These are phyloP conservation scores for Paedocypris micromegethes DNA, from an alignment of 2,797 vertebrate species.

Conservation along the genomic window DNA sequence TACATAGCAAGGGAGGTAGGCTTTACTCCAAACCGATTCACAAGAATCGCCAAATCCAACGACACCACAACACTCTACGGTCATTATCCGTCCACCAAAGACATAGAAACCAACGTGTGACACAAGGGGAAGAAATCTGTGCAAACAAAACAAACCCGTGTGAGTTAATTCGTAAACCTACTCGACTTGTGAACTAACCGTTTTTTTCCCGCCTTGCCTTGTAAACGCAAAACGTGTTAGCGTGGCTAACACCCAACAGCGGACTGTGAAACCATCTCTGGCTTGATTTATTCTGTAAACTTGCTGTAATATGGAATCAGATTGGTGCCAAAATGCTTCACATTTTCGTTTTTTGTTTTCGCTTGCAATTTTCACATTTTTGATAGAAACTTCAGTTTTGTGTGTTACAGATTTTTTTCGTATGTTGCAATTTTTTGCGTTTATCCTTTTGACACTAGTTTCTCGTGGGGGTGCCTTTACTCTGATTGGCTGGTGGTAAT, in stretches of 20 bases:
- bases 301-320: too few relatives aligned
- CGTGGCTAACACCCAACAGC: constrained; percentile 1
- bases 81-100: constrained; percentile 37
- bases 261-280: constrained; percentile 3
- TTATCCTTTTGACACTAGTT: too few relatives aligned
- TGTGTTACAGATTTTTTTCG: too few relatives aligned
- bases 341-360: too few relatives aligned
- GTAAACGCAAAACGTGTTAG: constrained; percentile 52
- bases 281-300: constrained; percentile 1
- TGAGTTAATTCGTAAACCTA: constrained; percentile 35
- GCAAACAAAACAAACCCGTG: constrained; percentile 26
- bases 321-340: too few relatives aligned
- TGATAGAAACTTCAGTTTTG: too few relatives aligned
- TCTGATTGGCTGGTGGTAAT: too few relatives aligned
- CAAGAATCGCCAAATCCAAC: constrained; percentile 47
- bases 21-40: constrained; percentile 49
- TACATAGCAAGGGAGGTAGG: constrained; percentile 51
- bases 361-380: too few relatives aligned
- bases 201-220: constrained; percentile 40
- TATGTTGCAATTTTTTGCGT: too few relatives aligned
- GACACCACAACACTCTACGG: constrained; percentile 46
- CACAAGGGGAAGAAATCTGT: constrained; percentile 14
- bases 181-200: constrained; percentile 37
- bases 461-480: too few relatives aligned
- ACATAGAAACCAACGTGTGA: not conserved